Evolutionary conservation across 1,140 invertebrate species (phyloP).

Genomic region (Dreissena rostriformis): DNA sequence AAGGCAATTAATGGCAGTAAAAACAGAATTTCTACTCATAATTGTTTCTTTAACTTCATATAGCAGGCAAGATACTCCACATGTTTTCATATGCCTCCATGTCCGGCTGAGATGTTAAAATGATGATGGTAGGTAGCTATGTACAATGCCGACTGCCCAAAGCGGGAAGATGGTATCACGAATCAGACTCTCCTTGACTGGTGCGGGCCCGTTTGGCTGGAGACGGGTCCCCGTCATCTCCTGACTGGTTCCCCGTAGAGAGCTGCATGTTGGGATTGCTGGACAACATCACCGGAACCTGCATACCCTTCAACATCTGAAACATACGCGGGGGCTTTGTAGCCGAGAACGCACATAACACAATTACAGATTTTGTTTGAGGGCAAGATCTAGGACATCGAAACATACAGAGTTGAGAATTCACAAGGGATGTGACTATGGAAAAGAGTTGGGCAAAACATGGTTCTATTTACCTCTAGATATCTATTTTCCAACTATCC

Average conservation of each 20-base stretch:
- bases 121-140: neutral
- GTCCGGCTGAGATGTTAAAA: neutral
- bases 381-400: too few species aligned
- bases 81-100: neutral
- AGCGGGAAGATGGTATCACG: neutral
- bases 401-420: too few species aligned
- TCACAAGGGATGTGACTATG: too few species aligned
- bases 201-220: slow-evolving; percentile 57
- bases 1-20: too few species aligned
- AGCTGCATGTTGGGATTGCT: neutral
- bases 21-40: too few species aligned
- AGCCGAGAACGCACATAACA: too few species aligned
- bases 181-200: slow-evolving; percentile 33
- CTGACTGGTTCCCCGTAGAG: neutral
- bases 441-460: too few species aligned
- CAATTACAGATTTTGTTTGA: too few species aligned
- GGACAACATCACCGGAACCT: slow-evolving; percentile 48
- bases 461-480: too few species aligned
- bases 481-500: too few species aligned
- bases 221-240: slow-evolving; percentile 58
- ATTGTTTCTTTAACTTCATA: neutral
- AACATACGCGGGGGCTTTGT: neutral
- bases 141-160: neutral
- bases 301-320: neutral
- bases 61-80: neutral